Conservation (phyloP, 2,797 vertebrate genomes). For the Cossypha polioptera region DNA sequence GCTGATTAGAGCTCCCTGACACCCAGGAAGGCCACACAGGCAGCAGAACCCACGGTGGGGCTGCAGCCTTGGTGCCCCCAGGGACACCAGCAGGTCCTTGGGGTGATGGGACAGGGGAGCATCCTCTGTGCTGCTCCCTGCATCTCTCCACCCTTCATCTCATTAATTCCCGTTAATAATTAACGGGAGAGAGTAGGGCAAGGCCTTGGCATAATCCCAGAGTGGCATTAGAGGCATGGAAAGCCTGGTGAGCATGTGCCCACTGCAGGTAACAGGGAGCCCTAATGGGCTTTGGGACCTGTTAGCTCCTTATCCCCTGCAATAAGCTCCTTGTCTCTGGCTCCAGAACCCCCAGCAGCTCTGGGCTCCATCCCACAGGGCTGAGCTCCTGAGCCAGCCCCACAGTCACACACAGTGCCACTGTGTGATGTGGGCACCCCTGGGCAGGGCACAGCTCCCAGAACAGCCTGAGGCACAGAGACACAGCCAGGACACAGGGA, state of each 20-base stretch:
- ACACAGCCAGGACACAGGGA: too few species aligned
- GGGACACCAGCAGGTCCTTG: accelerated
- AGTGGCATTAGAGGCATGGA: accelerated
- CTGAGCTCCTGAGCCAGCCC: neutral
- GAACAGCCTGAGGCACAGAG: accelerated
- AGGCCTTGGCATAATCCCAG: neutral
- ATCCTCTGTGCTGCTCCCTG: accelerated
- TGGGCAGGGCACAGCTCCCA: neutral
- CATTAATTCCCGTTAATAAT: neutral
- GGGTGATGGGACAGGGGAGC: accelerated
- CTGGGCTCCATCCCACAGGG: accelerated
- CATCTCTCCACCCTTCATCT: too few species aligned
- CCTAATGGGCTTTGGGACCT: neutral
- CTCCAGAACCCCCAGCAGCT: neutral
- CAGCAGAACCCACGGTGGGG: accelerated
- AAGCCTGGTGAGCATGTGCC: accelerated
- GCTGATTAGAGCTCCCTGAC: neutral
- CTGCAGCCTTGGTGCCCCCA: accelerated
- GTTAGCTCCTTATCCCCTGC: neutral
- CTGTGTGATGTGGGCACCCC: accelerated
- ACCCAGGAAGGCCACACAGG: neutral
- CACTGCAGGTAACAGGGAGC: accelerated
- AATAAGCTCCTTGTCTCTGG: neutral
- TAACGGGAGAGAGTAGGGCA: neutral
- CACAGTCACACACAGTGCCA: accelerated